Evolutionary conservation across 2,113 vertebrate genomes (phyloP).

Genomic region (Struthidea cinerea): DNA sequence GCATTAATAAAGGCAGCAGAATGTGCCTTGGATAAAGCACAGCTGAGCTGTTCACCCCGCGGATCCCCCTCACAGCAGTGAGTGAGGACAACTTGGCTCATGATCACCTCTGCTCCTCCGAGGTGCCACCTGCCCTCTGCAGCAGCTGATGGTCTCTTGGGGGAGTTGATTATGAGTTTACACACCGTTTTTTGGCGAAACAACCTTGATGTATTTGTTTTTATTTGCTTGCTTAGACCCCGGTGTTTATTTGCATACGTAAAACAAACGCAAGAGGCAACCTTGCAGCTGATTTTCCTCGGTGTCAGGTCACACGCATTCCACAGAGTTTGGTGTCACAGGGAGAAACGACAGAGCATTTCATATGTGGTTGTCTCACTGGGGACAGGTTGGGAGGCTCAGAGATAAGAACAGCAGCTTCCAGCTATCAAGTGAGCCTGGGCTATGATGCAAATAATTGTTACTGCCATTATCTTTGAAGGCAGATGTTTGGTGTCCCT

Average conservation of each 20-base stretch:
- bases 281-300: neutral
- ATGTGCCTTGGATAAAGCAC: neutral
- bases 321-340: neutral
- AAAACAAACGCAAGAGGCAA: neutral
- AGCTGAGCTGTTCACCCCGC: neutral
- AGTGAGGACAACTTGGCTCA: neutral
- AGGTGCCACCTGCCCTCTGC: neutral
- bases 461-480: slow-evolving; percentile 69
- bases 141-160: neutral
- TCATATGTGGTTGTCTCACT: neutral
- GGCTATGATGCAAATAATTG: slow-evolving; percentile 70
- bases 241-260: neutral
- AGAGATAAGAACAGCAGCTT: slow-evolving; percentile 64
- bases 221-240: neutral
- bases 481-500: slow-evolving; percentile 60
- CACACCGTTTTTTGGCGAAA: neutral
- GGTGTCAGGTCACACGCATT: neutral
- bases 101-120: neutral
- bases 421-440: slow-evolving; percentile 42
- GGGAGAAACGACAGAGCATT: neutral
- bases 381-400: slow-evolving; percentile 29
- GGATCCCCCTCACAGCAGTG: neutral
- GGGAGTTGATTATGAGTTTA: neutral
- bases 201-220: neutral
- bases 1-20: neutral